Evolutionary conservation across 2,113 vertebrate genomes (phyloP), one percentile per base, ranked within the genome.

Genomic region (Azemiops feae): DNA sequence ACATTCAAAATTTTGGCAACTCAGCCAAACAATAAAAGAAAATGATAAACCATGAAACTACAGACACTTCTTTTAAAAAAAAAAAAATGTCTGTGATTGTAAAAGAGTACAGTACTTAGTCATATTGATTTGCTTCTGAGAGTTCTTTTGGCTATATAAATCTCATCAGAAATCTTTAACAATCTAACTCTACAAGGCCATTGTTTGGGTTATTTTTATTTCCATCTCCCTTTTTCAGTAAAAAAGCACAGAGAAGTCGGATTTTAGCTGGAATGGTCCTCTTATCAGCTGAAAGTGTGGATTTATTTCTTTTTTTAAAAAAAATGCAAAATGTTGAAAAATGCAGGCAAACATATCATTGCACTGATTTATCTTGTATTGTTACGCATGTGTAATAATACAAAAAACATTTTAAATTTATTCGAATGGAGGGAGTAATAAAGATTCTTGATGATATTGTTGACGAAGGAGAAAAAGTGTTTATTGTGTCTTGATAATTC

Each of bases 61-160:
- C 88, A 94, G 94, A 93, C 91, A 64, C 95, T 96, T 96, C 96
- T 96, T 95, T 60, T 11, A 4, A n/a, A 64, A 30, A 27, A 27
- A 52, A 10, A 10, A 95, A 97, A n/a, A 93, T 9, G 30, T 43
- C 81, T 20, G 5, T 96, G 97, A 97, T 97, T 96, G 96, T 96
- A 96, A 95, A 95, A 96, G 96, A 95, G 93, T 0, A 0, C 95
- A 95, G 93, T 95, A 95, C 96, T 96, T 97, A 97, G 96, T 97
- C 97, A 94, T 95, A 98, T 97, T 47, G 97, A 98, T 98, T 97
- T 97, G 97, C 96, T 97, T 98, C 96, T 95, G 96, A 97, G 96
- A 97, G 96, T 74, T 90, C 96, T 95, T 96, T 96, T 95, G 97
- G 97, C 93, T 96, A 95, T 96, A 98, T 97, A 97, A 97, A 97